Conservation (phyloP, 2,797 vertebrate genomes). For the Danio tinwini region DNA sequence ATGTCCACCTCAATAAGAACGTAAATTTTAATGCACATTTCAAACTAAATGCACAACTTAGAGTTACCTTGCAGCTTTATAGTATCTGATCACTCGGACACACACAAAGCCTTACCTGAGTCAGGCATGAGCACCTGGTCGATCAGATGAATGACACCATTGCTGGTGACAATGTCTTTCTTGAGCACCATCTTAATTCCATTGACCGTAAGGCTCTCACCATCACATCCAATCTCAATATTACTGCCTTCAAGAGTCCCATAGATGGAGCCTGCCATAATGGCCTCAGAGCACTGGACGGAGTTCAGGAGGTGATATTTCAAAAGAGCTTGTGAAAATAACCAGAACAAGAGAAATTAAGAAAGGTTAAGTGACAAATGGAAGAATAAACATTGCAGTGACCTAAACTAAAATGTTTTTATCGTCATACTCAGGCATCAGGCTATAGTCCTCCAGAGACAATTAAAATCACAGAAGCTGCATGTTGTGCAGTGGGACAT, state of each 20-base stretch:
- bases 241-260: slow-evolving; percentile 90
- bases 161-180: slow-evolving; percentile 93
- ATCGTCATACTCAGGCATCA: not conserved
- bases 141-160: slow-evolving; percentile 94
- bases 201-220: slow-evolving; percentile 91
- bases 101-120: slow-evolving; percentile 80
- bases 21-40: too few species aligned
- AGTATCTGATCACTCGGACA: too few species aligned
- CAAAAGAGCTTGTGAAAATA: slow-evolving; percentile 80
- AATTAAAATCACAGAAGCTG: slow-evolving; percentile 19
- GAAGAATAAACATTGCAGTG: slow-evolving; percentile 2
- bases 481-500: slow-evolving; percentile 31
- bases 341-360: not conserved
- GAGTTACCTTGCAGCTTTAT: too few species aligned
- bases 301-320: slow-evolving; percentile 91
- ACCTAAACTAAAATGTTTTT: not conserved
- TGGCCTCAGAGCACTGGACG: slow-evolving; percentile 93
- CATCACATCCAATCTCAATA: slow-evolving; percentile 92
- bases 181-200: slow-evolving; percentile 94
- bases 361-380: slow-evolving; percentile 2
- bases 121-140: slow-evolving; percentile 90
- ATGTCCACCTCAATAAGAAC: too few species aligned
- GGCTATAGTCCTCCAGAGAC: slow-evolving; percentile 6
- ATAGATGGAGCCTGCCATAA: slow-evolving; percentile 84
- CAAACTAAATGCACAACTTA: too few species aligned